Percentiles rank a stretch among this genome's conserved stretches.
phyloP scores from a whole-genome alignment of 2,113 vertebrate genomes.

The Strigops habroptila region DNA sequence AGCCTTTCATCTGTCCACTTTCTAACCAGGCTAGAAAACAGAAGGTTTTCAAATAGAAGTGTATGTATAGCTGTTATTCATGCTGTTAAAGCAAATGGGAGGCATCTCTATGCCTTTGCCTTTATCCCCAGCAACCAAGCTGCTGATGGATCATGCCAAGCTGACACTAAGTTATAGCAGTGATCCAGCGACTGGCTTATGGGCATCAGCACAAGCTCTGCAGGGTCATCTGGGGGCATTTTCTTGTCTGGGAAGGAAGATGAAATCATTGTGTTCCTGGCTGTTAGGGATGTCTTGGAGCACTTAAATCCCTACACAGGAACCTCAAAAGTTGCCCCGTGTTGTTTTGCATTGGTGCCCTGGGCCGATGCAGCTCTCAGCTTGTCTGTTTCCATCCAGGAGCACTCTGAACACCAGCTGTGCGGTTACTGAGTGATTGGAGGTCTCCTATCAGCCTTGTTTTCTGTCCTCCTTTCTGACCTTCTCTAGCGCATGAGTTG shows the following conservation, averaged over 20 bases:
- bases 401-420: not conserved
- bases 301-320: not conserved
- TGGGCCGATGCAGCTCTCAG: not conserved
- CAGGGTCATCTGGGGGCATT: not conserved
- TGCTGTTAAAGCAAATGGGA: slow-evolving; percentile 24
- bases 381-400: not conserved
- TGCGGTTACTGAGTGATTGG: not conserved
- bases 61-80: not conserved
- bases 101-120: not conserved
- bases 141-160: not conserved
- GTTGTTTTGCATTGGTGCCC: not conserved
- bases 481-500: not conserved
- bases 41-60: slow-evolving; percentile 26
- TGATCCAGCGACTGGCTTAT: not conserved
- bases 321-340: not conserved
- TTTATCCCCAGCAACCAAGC: slow-evolving; percentile 24
- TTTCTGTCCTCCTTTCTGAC: not conserved
- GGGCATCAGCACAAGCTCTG: not conserved
- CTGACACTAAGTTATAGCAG: not conserved
- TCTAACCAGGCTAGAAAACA: slow-evolving; percentile 26
- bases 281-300: not conserved
- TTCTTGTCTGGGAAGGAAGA: not conserved
- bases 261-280: not conserved
- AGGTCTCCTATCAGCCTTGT: not conserved
- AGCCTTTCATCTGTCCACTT: slow-evolving; percentile 40